These are phyloP conservation scores for Meteorus cinctellus DNA, from an alignment of 2,888 invertebrate genomes.

Conservation along the genomic window DNA sequence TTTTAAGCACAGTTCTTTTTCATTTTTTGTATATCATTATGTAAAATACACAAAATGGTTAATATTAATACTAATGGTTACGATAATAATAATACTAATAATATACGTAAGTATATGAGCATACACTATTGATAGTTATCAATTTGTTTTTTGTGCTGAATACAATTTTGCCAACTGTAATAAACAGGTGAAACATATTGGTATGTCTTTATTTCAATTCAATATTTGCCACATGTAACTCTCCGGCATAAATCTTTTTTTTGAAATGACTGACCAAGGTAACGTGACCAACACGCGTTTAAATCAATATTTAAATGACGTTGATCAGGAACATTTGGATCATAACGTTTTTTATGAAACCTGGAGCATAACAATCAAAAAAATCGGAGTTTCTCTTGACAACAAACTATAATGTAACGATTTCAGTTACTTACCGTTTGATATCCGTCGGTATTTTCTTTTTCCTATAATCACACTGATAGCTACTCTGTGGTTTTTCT, in stretches of 20 bases:
- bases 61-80: not conserved
- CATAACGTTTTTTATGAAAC: conserved; percentile 33
- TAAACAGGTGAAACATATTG: not conserved
- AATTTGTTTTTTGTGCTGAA: conserved; percentile 15
- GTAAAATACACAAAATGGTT: not conserved
- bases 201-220: not conserved
- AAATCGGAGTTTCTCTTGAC: not conserved
- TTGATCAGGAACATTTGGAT: conserved; percentile 50
- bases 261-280: conserved; percentile 20
- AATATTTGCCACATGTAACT: conserved; percentile 24
- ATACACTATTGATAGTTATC: conserved; percentile 12
- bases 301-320: conserved; percentile 49
- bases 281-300: conserved; percentile 26
- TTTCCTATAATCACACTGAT: conserved; percentile 40
- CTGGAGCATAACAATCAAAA: conserved; percentile 10
- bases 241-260: conserved; percentile 10
- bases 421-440: conserved; percentile 27
- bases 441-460: conserved; percentile 28
- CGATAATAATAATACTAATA: not conserved
- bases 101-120: not conserved
- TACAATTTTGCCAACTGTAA: conserved; percentile 12
- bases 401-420: not conserved
- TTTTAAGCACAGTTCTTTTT: not conserved
- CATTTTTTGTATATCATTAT: not conserved
- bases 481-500: conserved; percentile 30